Evolutionary conservation across 2,797 vertebrate species (phyloP).

Genomic region (Enteromius argenteus): DNA sequence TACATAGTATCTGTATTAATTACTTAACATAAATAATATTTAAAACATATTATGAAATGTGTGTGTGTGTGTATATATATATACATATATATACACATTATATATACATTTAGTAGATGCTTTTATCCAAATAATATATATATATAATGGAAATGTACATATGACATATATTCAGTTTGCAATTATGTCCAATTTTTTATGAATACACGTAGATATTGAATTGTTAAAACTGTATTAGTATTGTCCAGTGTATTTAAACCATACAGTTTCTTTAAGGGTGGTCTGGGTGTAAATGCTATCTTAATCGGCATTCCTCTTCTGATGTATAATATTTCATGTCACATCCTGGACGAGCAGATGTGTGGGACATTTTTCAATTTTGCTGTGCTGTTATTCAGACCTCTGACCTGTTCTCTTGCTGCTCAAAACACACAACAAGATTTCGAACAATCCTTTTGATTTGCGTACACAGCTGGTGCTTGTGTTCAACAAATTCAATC

Average conservation of each 20-base stretch:
- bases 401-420: slow-evolving; percentile 21
- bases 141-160: neutral
- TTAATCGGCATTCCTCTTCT: slow-evolving; percentile 5
- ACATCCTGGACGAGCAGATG: neutral
- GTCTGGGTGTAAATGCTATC: neutral
- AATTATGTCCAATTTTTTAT: neutral
- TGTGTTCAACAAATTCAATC: slow-evolving; percentile 19
- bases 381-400: slow-evolving; percentile 8
- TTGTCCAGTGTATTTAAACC: neutral
- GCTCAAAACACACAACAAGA: neutral
- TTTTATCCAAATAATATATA: neutral
- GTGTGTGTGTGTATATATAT: too few species aligned
- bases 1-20: neutral
- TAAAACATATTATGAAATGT: too few species aligned
- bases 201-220: neutral
- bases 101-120: neutral
- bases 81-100: neutral
- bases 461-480: neutral
- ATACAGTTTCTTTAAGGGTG: neutral
- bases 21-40: neutral
- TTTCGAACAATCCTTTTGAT: slow-evolving; percentile 31
- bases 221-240: neutral
- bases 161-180: neutral
- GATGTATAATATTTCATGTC: slow-evolving; percentile 14
- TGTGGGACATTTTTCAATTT: slow-evolving; percentile 27